A percentile compares a stretch with the other conserved stretches of the same genome.
phyloP scores from a whole-genome alignment of 2,888 invertebrate species.

The Cerceris rybyensis region DNA sequence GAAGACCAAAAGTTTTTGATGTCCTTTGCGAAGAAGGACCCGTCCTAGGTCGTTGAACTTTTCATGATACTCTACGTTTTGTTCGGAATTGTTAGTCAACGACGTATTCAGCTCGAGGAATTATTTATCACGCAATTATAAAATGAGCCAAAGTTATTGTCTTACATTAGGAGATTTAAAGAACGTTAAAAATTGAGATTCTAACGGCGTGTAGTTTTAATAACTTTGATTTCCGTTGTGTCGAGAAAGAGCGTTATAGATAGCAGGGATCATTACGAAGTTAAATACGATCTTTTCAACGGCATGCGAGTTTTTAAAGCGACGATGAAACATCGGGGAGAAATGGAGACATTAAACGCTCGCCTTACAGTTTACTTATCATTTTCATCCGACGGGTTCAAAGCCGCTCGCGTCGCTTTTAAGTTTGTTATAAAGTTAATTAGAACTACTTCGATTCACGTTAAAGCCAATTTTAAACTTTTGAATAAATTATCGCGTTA shows the following conservation, averaged over 20 bases:
- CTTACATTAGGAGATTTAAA: too few species aligned
- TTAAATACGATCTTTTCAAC: neutral
- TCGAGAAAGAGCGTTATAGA: neutral
- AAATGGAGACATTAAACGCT: constrained; percentile 22
- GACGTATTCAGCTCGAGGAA: too few species aligned
- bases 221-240: neutral
- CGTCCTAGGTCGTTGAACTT: too few species aligned
- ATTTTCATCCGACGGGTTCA: constrained; percentile 20
- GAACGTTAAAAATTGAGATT: too few species aligned
- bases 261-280: neutral
- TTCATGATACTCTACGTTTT: too few species aligned
- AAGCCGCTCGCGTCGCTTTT: constrained; percentile 21
- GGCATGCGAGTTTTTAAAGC: neutral
- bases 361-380: constrained; percentile 33
- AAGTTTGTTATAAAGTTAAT: constrained; percentile 44
- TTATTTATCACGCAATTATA: too few species aligned
- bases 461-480: constrained; percentile 28
- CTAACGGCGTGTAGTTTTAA: too few species aligned
- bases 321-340: constrained; percentile 23
- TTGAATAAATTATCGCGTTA: neutral
- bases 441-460: constrained; percentile 28
- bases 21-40: too few species aligned
- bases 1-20: neutral
- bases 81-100: too few species aligned
- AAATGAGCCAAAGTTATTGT: too few species aligned